Base-by-base conservation (phyloP, 2,797 vertebrate species). In the Lates japonicus region DNA sequence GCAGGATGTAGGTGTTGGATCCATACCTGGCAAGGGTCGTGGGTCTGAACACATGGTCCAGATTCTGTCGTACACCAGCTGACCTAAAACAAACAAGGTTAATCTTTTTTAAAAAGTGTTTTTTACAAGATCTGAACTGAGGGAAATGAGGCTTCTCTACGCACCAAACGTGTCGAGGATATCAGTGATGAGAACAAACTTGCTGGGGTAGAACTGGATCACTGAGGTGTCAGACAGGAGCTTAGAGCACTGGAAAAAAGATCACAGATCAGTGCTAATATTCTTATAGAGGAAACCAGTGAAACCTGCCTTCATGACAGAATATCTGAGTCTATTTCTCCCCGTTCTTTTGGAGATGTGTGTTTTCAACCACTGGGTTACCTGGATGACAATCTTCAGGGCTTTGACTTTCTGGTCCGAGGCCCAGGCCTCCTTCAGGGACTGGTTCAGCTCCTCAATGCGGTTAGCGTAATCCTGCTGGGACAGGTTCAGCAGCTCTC, bases 371-470 rank as follows among this genome's bases (percentile, higher is more conserved):
- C 0, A 4, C 14, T 1, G 25, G 25, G 2, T 71, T 59, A 99
- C 98, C 97, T 99, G 98, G 79, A 99, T 99, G 65, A 99, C 98
- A 17, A 99, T 99, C 93, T 99, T 99, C 75, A 99, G 93, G 70
- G 98, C 98, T 94, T 98, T 99, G 82, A 99, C 98, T 94, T 99
- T 99, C 94, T 99, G 98, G 93, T 99, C 98, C 0, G 98, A 97
- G 70, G 97, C 96, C 98, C 98, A 99, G 35, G 98, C 97, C 22
- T 99, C 98, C 89, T 98, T 99, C 70, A 99, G 91, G 2, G 97
- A 98, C 92, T 99, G 98, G 90, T 98, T 99, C 60, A 99, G 96
- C 82, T 99, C 98, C 86, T 99, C 98, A 10, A 99, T 99, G 62
- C 98, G 95, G 92, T 97, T 97, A 74, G 97, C 95, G 1, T 99